A percentile compares a stretch with the other conserved stretches of the same genome.
Evolutionary conservation across 2,113 vertebrate species (phyloP).

Genomic region (Engraulis encrasicolus): DNA sequence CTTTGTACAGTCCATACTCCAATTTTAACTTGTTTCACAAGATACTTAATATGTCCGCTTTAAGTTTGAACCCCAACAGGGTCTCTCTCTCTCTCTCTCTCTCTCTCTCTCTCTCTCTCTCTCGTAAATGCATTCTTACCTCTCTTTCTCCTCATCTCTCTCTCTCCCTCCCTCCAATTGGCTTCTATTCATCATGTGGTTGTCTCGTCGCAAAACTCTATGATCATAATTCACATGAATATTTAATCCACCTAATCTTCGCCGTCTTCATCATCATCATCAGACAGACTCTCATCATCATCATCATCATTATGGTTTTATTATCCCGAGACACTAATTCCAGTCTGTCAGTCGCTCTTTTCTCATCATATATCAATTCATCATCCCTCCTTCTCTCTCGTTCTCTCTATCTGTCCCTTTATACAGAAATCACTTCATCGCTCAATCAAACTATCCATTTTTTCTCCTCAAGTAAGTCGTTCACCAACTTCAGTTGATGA

Average conservation of each 20-base stretch:
- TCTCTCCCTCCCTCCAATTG: constrained; percentile 17
- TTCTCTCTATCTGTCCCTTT: constrained; percentile 8
- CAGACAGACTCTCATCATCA: too few species aligned
- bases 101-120: not conserved
- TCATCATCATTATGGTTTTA: constrained; percentile 23
- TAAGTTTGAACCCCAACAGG: too few species aligned
- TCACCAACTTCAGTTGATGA: not conserved
- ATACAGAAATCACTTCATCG: not conserved
- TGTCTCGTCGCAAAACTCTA: not conserved
- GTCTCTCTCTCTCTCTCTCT: too few species aligned
- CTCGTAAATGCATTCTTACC: too few species aligned
- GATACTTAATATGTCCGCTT: too few species aligned
- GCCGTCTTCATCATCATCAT: constrained; percentile 9
- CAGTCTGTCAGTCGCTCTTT: not conserved
- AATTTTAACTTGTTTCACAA: too few species aligned
- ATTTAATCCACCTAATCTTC: constrained; percentile 21
- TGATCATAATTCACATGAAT: constrained; percentile 18
- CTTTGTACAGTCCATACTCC: too few species aligned
- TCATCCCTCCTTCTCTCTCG: not conserved
- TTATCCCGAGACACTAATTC: constrained; percentile 27
- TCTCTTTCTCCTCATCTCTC: constrained; percentile 24
- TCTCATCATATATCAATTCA: not conserved
- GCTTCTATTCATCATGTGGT: not conserved
- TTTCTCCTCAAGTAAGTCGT: not conserved
- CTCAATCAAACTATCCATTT: constrained; percentile 24